A percentile compares a stretch with the other conserved stretches of the same genome.
Evolutionary conservation across 2,888 invertebrate genomes (phyloP).

Genomic region (Agonum fuliginosum): DNA sequence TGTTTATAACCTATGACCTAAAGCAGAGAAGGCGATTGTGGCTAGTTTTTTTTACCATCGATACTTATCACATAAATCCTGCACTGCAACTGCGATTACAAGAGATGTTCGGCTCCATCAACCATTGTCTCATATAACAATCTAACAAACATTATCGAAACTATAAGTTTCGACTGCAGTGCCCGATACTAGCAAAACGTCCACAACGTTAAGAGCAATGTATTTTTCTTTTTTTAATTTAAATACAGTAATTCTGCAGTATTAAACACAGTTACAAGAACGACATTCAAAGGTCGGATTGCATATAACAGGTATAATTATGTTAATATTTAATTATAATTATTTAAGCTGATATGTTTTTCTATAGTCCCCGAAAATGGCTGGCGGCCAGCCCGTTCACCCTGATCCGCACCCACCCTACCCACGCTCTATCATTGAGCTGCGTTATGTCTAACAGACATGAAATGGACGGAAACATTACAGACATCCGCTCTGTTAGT

Average conservation of each 20-base stretch:
- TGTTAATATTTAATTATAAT: conserved; percentile 71
- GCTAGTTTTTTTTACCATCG: conserved; percentile 71
- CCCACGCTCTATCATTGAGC: conserved; percentile 72
- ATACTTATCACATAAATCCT: conserved; percentile 71
- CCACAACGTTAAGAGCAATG: conserved; percentile 69
- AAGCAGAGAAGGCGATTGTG: conserved; percentile 76
- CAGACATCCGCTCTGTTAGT: conserved; percentile 68
- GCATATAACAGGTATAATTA: conserved; percentile 75
- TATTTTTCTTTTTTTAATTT: conserved; percentile 57
- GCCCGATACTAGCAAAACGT: conserved; percentile 64
- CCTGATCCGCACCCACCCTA: conserved; percentile 73
- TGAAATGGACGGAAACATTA: conserved; percentile 73
- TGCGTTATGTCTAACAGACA: conserved; percentile 69
- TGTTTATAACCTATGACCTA: conserved; percentile 75
- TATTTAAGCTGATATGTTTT: conserved; percentile 83
- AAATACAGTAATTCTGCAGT: conserved; percentile 69
- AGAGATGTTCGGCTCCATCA: conserved; percentile 48
- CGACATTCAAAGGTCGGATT: conserved; percentile 74
- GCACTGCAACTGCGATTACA: conserved; percentile 58
- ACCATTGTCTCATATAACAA: conserved; percentile 47
- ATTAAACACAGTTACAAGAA: conserved; percentile 72
- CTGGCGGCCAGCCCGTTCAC: conserved; percentile 70
- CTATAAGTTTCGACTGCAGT: conserved; percentile 48
- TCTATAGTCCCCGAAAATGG: conserved; percentile 80
- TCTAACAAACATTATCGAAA: conserved; percentile 23